These are phyloP conservation scores for Brachymystax lenok DNA, from an alignment of 2,797 vertebrate species.

Conservation along the genomic window DNA sequence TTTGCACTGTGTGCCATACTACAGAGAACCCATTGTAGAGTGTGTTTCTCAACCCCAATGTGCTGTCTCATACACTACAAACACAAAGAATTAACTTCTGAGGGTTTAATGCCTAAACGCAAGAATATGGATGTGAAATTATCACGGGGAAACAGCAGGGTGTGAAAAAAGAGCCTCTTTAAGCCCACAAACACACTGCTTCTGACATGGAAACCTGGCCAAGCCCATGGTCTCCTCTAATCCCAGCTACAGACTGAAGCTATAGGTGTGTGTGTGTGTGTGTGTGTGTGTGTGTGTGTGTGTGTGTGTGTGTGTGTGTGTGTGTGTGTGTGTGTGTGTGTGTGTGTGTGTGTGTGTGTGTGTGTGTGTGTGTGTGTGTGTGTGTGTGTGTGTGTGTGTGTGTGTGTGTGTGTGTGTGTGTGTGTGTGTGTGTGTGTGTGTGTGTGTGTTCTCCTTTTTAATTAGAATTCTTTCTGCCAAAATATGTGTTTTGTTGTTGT, in stretches of 20 bases:
- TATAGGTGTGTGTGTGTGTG: slow-evolving; percentile 26
- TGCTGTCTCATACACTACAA: slow-evolving; percentile 68
- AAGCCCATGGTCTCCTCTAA: slow-evolving; percentile 72
- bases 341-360: slow-evolving; percentile 22
- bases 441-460: slow-evolving; percentile 48
- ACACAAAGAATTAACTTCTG: slow-evolving; percentile 73
- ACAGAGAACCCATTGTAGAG: slow-evolving; percentile 68
- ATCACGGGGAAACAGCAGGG: slow-evolving; percentile 80
- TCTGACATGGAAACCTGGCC: slow-evolving; percentile 77
- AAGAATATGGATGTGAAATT: slow-evolving; percentile 77
- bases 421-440: slow-evolving; percentile 11
- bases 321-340: slow-evolving; percentile 39
- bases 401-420: too few species aligned
- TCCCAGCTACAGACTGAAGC: slow-evolving; percentile 72
- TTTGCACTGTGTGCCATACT: slow-evolving; percentile 69
- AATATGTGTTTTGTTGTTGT: slow-evolving; percentile 14
- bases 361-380: slow-evolving; percentile 18
- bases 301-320: slow-evolving; percentile 9
- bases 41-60: slow-evolving; percentile 70
- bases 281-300: slow-evolving; percentile 9
- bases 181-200: slow-evolving; percentile 60
- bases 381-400: slow-evolving; percentile 16
- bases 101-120: slow-evolving; percentile 77
- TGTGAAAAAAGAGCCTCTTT: slow-evolving; percentile 71
- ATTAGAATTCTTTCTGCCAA: slow-evolving; percentile 54